phyloP scores from a whole-genome alignment of 1,140 invertebrate genomes.

The Diachasmimorpha longicaudata region DNA sequence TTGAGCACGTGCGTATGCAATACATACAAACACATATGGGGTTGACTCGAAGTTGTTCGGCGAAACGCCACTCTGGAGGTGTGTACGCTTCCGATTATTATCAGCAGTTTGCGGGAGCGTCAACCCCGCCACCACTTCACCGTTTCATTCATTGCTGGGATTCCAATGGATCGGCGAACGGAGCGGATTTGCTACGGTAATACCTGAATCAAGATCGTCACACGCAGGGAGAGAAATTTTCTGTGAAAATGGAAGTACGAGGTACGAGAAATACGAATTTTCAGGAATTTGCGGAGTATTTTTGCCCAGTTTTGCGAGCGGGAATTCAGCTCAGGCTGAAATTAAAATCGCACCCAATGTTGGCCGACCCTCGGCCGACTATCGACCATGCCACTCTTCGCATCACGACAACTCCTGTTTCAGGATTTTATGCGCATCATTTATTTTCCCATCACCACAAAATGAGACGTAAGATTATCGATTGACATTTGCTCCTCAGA shows the following conservation, averaged over 20 bases:
- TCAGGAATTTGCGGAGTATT: too few relatives aligned
- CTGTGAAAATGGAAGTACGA: too few relatives aligned
- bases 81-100: not conserved
- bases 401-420: too few relatives aligned
- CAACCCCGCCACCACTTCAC: not conserved
- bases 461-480: not conserved
- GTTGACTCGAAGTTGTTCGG: not conserved
- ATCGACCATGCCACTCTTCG: too few relatives aligned
- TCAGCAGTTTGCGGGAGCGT: not conserved
- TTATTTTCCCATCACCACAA: not conserved
- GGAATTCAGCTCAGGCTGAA: too few relatives aligned
- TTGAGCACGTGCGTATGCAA: not conserved
- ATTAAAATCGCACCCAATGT: too few relatives aligned
- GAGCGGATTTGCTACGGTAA: not conserved
- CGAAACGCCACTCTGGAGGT: not conserved
- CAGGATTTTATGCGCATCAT: not conserved
- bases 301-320: too few relatives aligned
- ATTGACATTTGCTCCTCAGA: not conserved
- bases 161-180: not conserved
- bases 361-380: too few relatives aligned
- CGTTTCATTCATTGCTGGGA: not conserved
- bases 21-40: not conserved
- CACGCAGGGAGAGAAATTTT: too few relatives aligned
- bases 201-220: not conserved
- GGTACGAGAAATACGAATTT: too few relatives aligned